Evolutionary conservation across 1,140 invertebrate species (phyloP).

Genomic region (Armadillidium nasatum): DNA sequence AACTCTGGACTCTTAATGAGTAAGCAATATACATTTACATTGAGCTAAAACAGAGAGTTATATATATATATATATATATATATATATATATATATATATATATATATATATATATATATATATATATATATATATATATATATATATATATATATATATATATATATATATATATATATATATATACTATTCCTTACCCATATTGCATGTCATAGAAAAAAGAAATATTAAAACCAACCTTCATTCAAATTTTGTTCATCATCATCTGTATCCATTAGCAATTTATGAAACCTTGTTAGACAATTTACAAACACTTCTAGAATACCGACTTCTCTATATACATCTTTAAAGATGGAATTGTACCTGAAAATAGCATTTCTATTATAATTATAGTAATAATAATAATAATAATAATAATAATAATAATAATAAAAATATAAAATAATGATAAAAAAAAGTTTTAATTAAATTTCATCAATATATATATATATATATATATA

Average conservation of each 20-base stretch:
- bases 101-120: background rate
- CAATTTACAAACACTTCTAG: constrained; percentile 95
- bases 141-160: background rate
- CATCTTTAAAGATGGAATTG: constrained; percentile 92
- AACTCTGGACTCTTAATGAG: too few relatives aligned
- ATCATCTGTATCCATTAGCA: constrained; percentile 63
- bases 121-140: background rate
- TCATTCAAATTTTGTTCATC: constrained; percentile 28
- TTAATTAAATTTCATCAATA: too few relatives aligned
- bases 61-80: background rate
- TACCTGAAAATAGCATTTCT: constrained; percentile 65
- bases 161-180: background rate
- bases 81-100: background rate
- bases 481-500: too few relatives aligned
- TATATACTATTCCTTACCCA: background rate
- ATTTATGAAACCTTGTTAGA: constrained; percentile 74
- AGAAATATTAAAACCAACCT: constrained; percentile 18
- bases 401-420: too few relatives aligned
- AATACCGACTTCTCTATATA: constrained; percentile 94
- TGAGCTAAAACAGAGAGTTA: too few relatives aligned
- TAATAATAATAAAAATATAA: too few relatives aligned
- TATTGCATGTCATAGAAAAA: background rate
- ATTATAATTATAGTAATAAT: constrained; percentile 17
- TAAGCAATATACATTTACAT: too few relatives aligned
- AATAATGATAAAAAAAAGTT: too few relatives aligned